Conservation (phyloP, 2,113 vertebrate genomes). For the Lophochroa leadbeateri region DNA sequence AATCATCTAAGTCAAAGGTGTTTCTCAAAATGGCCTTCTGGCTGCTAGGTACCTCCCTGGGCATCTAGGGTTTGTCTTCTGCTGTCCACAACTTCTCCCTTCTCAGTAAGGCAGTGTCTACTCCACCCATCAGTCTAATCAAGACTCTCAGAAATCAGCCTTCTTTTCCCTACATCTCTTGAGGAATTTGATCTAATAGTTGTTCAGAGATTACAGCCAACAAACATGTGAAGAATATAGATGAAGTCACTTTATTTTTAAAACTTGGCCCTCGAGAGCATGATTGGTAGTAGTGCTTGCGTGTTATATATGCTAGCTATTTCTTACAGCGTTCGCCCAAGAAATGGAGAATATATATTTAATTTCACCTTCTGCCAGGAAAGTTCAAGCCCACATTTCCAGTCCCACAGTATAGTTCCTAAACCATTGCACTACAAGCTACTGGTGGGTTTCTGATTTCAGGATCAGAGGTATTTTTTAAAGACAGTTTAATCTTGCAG, state of each 20-base stretch:
- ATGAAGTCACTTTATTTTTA: slow-evolving; percentile 61
- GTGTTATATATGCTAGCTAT: background rate
- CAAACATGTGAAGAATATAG: slow-evolving; percentile 40
- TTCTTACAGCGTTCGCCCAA: slow-evolving; percentile 10
- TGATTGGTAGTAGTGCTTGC: slow-evolving; percentile 22
- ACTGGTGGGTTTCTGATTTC: background rate
- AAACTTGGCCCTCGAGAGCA: slow-evolving; percentile 27
- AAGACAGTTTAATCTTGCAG: background rate
- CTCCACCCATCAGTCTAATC: background rate
- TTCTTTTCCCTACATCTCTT: background rate
- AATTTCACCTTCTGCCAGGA: slow-evolving; percentile 38
- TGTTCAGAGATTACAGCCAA: slow-evolving; percentile 37
- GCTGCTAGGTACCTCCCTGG: background rate
- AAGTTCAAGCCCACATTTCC: background rate
- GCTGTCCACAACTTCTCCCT: background rate
- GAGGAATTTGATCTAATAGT: slow-evolving; percentile 39
- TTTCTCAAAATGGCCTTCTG: background rate
- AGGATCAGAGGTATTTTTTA: background rate
- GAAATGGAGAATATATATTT: slow-evolving; percentile 37
- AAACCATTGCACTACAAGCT: background rate
- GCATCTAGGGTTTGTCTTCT: background rate
- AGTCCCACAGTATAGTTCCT: background rate
- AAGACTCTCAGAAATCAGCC: background rate
- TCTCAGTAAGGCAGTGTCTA: background rate
- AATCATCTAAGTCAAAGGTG: background rate